phyloP scores from a whole-genome alignment of 2,113 vertebrate species.

The Maccullochella peelii region DNA sequence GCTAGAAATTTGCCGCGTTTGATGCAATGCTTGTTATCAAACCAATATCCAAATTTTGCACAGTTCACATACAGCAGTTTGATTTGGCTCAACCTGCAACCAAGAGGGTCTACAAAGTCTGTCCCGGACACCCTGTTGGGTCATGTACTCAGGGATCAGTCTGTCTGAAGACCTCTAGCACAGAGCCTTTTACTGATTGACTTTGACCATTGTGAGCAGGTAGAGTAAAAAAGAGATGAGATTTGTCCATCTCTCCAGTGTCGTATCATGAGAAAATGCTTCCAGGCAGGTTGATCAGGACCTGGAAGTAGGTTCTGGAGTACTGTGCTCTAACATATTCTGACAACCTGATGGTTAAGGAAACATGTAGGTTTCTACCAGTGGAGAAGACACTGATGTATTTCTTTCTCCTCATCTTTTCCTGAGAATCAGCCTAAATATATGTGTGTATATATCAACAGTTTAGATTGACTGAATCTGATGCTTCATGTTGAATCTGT shows the following conservation, averaged over 20 bases:
- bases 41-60: neutral
- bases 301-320: neutral
- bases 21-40: neutral
- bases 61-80: neutral
- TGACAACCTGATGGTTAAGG: neutral
- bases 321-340: neutral
- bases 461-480: neutral
- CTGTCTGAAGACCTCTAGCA: neutral
- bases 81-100: neutral
- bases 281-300: neutral
- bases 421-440: neutral
- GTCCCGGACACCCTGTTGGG: neutral
- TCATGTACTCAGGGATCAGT: neutral
- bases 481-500: constrained; percentile 6
- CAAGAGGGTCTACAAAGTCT: neutral
- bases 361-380: neutral
- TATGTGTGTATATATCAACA: no score
- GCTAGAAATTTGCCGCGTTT: neutral
- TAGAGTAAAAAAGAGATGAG: neutral
- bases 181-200: neutral
- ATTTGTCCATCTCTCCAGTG: neutral
- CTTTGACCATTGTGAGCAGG: neutral
- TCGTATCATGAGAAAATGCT: neutral
- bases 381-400: neutral
- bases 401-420: neutral